Evolutionary conservation across 2,888 invertebrate species (phyloP).

Genomic region (Euspilapteryx auroguttella): DNA sequence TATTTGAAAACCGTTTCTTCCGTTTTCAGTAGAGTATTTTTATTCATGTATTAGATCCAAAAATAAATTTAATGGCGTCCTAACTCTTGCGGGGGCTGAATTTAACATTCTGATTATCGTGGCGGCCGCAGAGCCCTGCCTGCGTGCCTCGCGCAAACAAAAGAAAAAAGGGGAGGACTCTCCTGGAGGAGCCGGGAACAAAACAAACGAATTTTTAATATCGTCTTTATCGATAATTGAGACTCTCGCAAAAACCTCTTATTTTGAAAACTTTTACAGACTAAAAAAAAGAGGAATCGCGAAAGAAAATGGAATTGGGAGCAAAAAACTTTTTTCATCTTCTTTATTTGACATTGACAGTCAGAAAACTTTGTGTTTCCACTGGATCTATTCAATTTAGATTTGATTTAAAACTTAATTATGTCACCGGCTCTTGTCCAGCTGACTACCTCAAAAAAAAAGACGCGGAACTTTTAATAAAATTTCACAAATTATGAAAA

Average conservation of each 20-base stretch:
- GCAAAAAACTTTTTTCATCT: slow-evolving; percentile 60
- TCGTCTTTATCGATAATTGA: slow-evolving; percentile 61
- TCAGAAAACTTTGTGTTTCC: slow-evolving; percentile 54
- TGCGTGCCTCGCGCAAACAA: slow-evolving; percentile 52
- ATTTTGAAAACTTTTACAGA: slow-evolving; percentile 58
- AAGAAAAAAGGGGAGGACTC: slow-evolving; percentile 47
- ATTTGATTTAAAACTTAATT: slow-evolving; percentile 42
- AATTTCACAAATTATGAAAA: too few relatives aligned
- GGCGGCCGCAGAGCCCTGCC: slow-evolving; percentile 34
- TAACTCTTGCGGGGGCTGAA: slow-evolving; percentile 35
- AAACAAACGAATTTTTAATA: slow-evolving; percentile 63
- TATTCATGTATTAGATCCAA: too few relatives aligned
- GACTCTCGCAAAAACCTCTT: slow-evolving; percentile 57
- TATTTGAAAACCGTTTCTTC: too few relatives aligned
- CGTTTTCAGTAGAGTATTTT: too few relatives aligned
- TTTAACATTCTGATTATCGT: slow-evolving; percentile 57
- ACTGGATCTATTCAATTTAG: slow-evolving; percentile 55
- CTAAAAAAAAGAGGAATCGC: slow-evolving; percentile 55
- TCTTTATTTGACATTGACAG: slow-evolving; percentile 61
- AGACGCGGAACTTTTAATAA: too few relatives aligned
- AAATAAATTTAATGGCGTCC: too few relatives aligned
- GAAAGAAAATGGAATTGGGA: slow-evolving; percentile 54
- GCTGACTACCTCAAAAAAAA: too few relatives aligned
- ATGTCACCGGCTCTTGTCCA: too few relatives aligned
- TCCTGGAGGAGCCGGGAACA: slow-evolving; percentile 49